phyloP scores from a whole-genome alignment of 2,888 invertebrate genomes.

The Druceiella hillmani region DNA sequence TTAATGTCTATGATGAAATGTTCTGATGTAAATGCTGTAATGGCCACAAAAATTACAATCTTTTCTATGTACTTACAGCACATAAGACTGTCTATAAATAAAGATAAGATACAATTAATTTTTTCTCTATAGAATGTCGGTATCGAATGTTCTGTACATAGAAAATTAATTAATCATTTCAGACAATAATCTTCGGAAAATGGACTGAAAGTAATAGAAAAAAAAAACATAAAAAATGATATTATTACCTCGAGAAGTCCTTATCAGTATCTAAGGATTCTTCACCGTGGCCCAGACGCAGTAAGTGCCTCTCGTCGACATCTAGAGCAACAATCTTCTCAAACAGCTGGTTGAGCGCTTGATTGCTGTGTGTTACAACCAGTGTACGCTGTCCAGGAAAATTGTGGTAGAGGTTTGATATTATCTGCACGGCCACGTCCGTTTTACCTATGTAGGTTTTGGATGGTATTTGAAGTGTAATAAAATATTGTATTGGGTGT shows the following conservation, averaged over 20 bases:
- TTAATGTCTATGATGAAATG: too few species aligned
- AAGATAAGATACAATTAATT: too few species aligned
- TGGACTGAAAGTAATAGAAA: background rate
- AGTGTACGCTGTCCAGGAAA: conserved; percentile 97
- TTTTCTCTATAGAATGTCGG: too few species aligned
- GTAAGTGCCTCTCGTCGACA: conserved; percentile 93
- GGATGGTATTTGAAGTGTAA: too few species aligned
- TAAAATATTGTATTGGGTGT: too few species aligned
- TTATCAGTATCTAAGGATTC: conserved; percentile 98
- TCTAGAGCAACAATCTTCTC: conserved; percentile 98
- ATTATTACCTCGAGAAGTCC: conserved; percentile 80
- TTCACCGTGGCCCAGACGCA: conserved; percentile 98
- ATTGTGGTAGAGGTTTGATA: conserved; percentile 98
- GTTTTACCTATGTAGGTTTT: conserved; percentile 99
- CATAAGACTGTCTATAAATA: too few species aligned
- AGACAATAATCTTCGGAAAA: background rate
- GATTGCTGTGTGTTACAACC: conserved; percentile 99
- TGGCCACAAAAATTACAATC: too few species aligned
- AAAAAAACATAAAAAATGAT: conserved; percentile 2
- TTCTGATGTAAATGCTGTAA: too few species aligned
- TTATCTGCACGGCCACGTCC: conserved; percentile 99
- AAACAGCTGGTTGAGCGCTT: conserved; percentile 97
- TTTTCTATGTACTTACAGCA: too few species aligned
- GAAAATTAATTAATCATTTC: background rate
- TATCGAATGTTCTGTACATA: conserved; percentile 3